These are phyloP conservation scores for Aquatica leii DNA, from an alignment of 2,888 invertebrate species.

Conservation along the genomic window DNA sequence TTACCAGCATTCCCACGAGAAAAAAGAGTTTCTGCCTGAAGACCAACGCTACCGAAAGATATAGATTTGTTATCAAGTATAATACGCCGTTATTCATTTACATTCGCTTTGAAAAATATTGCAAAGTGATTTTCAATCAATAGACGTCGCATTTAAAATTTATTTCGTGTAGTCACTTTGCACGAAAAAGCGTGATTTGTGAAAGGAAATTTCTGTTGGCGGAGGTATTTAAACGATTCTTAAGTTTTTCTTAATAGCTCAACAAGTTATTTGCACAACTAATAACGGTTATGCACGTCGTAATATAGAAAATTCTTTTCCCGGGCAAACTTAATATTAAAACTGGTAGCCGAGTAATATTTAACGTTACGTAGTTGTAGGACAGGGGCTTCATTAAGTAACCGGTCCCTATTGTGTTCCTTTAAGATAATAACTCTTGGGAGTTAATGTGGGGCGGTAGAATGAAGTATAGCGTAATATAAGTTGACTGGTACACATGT, in stretches of 20 bases:
- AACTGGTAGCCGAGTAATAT: conserved; percentile 7
- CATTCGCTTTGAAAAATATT: conserved; percentile 30
- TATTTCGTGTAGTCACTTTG: neutral
- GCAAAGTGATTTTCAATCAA: conserved; percentile 18
- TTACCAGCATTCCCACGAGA: conserved; percentile 51
- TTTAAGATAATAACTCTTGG: conserved; percentile 45
- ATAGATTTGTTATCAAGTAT: conserved; percentile 42
- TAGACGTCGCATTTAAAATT: neutral
- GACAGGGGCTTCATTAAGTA: conserved; percentile 35
- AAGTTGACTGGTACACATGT: conserved; percentile 55
- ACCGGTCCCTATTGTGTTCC: conserved; percentile 37
- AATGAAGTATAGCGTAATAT: conserved; percentile 48
- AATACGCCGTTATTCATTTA: conserved; percentile 41
- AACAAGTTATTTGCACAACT: conserved; percentile 5
- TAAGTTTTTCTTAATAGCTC: neutral
- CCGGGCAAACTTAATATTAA: conserved; percentile 9
- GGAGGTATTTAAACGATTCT: neutral
- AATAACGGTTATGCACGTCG: neutral
- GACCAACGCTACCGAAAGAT: conserved; percentile 35
- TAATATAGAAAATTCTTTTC: conserved; percentile 9
- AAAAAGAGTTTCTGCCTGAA: conserved; percentile 32
- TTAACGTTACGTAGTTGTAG: conserved; percentile 21
- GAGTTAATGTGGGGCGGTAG: conserved; percentile 46
- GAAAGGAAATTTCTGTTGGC: neutral
- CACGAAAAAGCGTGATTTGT: neutral